Evolutionary conservation across 2,113 vertebrate genomes (phyloP), one percentile per base, ranked within the genome.

Genomic region (Corvus moneduloides): DNA sequence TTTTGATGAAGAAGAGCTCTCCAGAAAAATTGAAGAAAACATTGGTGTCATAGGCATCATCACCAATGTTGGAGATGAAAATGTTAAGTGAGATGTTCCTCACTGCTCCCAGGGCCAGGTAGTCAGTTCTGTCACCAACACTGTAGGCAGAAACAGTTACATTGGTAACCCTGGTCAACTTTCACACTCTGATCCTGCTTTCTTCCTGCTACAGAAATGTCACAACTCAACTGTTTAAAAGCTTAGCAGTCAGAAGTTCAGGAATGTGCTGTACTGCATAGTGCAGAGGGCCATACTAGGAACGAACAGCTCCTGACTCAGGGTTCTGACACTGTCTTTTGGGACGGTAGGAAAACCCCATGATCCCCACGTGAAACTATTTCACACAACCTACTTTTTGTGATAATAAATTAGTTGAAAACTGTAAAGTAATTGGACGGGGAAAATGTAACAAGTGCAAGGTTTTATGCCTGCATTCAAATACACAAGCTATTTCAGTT

Each of bases 1-100:
- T 99, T 98, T 99, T 99, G 98, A 99, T 99, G 97, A 99, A 99
- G 98, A 99, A 99, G 78, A 99, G 98, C 78, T 99, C 99, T 67
- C 96, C 98, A 97, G 99, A 99, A 96, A 99, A 99, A 75, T 99
- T 99, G 97, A 99, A 99, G 97, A 99, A 99, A 88, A 99, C 98
- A 46, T 99, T 99, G 95, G 99, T 98, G 93, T 99, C 99, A 1
- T 99, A 99, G 56, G 99, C 99, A 3, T 99, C 99, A 6, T 99
- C 99, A 21, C 99, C 99, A 5, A 98, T 56, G 72, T 99, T 99
- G 33, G 98, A 98, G 94, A 99, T 98, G 86, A 99, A 98, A 94
- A 99, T 91, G 89, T 99, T 99, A 54, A 99, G 97, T 9, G 99
- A 99, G 84, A 99, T 98, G 62, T 99, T 99, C 98, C 97, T 99